Base-by-base conservation (phyloP, 2,888 invertebrate genomes). In the Oegoconia quadripuncta region DNA sequence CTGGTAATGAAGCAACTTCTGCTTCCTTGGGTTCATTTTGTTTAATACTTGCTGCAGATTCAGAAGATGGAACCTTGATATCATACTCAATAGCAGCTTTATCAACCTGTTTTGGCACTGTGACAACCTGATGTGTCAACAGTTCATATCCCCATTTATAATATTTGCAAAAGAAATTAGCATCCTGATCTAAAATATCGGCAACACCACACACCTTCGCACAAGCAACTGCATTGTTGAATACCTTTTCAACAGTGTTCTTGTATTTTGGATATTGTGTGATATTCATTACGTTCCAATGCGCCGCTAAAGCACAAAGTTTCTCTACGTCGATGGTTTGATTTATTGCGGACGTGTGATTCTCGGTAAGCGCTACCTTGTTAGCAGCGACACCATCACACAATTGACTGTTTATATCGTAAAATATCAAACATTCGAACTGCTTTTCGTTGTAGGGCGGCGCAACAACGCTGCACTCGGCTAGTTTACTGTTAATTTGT, bases 161-260 rank as follows among this genome's bases (percentile, higher is more conserved):
- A 52, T 80, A 87, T 56, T 80, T 84, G 52, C 86, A 87, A 41
- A 56, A 79, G 41, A 59, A 74, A 35, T 76, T 81, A 0, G 69
- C 64, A 11, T 79, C 73, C 6, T 56, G 58, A 42, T 63, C 66
- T 0, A 54, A 12, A 5, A 74, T 16, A 7, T 71, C 70, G 2
- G 51, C 45, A 1, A 50, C 55, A 3, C 67, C 65, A 56, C 86
- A 87, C 3, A 77, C 55, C 46, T 64, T 67, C n/a, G 66, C 54
- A 44, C 86, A 86, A 11, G 46, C 50, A 1, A 54, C 43, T 14
- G 54, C 51, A 29, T 48, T 46, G 34, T 59, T 64, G 14, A 79
- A 70, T 5, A 66, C 50, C 34, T 42, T 52, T 26, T 68, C 59
- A 1, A 69, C 60, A 4, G 51, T 46, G 11, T 39, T 44, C 41